Evolutionary conservation across 2,797 vertebrate species (phyloP).

Genomic region (Hyperoplus lanceolatus): DNA sequence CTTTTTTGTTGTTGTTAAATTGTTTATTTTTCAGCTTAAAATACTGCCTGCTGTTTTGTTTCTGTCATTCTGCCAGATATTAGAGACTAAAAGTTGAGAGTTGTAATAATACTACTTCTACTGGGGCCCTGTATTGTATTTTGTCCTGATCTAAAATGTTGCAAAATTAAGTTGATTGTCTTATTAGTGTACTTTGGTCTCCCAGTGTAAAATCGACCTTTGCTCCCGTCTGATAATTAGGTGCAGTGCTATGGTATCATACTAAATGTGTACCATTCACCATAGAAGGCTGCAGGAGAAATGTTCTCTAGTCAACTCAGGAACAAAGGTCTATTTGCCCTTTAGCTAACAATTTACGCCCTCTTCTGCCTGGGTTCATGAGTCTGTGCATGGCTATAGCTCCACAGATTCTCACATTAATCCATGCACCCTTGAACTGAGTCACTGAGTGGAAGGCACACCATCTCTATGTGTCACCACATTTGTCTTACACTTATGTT

Average conservation of each 20-base stretch:
- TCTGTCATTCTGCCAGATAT: not conserved
- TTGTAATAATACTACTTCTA: not conserved
- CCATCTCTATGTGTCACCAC: slow-evolving; percentile 12
- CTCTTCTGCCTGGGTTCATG: slow-evolving; percentile 6
- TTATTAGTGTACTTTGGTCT: slow-evolving; percentile 17
- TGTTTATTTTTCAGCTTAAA: slow-evolving; percentile 5
- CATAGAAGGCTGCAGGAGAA: not conserved
- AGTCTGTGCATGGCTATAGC: slow-evolving; percentile 23
- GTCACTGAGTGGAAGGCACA: slow-evolving; percentile 24
- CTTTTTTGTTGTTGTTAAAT: not conserved
- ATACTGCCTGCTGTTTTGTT: slow-evolving; percentile 6
- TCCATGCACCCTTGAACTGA: slow-evolving; percentile 4
- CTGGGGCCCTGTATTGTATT: not conserved
- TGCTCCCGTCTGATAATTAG: slow-evolving; percentile 11
- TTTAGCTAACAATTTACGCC: slow-evolving; percentile 81
- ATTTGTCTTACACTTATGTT: slow-evolving; percentile 3
- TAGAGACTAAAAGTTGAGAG: not conserved
- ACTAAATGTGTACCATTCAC: slow-evolving; percentile 17
- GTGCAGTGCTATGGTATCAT: slow-evolving; percentile 19
- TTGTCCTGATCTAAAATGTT: not conserved
- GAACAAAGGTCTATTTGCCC: slow-evolving; percentile 82
- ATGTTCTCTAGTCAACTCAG: slow-evolving; percentile 5
- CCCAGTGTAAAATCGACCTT: slow-evolving; percentile 38
- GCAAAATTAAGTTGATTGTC: not conserved
- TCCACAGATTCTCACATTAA: not conserved